A percentile compares a stretch with the other conserved stretches of the same genome.
Conservation (phyloP, 2,797 vertebrate species). For the Sternarchorhynchus goeldii region DNA sequence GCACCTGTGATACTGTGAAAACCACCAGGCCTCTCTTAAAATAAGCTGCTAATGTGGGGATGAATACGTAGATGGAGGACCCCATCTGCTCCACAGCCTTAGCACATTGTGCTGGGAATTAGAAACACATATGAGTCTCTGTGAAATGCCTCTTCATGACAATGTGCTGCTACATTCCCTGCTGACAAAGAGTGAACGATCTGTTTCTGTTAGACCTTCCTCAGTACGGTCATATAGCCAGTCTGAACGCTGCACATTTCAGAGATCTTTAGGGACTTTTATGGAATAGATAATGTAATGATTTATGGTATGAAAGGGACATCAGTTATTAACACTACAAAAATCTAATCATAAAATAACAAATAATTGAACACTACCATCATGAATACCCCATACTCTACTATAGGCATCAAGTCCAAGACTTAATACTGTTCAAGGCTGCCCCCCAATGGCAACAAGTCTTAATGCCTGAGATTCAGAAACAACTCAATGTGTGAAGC, state of each 20-base stretch:
- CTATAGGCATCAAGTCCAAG: not conserved
- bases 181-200: not conserved
- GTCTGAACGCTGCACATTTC: not conserved
- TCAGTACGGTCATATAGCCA: not conserved
- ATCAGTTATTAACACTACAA: not conserved
- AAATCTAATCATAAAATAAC: constrained; percentile 6
- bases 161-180: not conserved
- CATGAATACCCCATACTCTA: not conserved
- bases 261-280: not conserved
- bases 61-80: not conserved
- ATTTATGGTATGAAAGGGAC: not conserved
- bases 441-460: not conserved
- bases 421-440: constrained; percentile 15
- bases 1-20: constrained; percentile 32
- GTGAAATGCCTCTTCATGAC: not conserved
- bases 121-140: constrained; percentile 10
- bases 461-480: not conserved
- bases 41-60: constrained; percentile 1
- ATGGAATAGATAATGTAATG: not conserved
- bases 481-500: too few relatives aligned
- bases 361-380: not conserved
- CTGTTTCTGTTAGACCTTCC: not conserved
- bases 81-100: not conserved
- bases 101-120: not conserved
- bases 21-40: not conserved